Conservation (phyloP, 2,888 invertebrate species). For the Anthrax anthrax region DNA sequence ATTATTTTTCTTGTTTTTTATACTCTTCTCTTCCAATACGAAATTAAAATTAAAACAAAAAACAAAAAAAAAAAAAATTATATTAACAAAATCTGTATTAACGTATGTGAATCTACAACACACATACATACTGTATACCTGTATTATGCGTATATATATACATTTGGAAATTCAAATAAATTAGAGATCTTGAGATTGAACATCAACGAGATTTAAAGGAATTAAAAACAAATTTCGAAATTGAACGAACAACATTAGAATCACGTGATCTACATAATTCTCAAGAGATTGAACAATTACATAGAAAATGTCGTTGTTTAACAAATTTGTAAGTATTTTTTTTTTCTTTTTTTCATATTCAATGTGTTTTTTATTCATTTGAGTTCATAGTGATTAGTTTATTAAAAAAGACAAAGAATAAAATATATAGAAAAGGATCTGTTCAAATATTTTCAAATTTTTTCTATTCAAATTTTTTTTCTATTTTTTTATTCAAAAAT, state of each 20-base stretch:
- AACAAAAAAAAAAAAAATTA: too few relatives aligned
- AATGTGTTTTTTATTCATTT: too few relatives aligned
- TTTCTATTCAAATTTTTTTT: too few relatives aligned
- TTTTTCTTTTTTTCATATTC: neutral
- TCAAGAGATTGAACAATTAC: conserved; percentile 41
- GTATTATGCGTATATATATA: too few relatives aligned
- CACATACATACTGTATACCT: too few relatives aligned
- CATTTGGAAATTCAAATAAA: conserved; percentile 11
- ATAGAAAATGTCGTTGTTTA: conserved; percentile 41
- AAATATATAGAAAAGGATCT: neutral
- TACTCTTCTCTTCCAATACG: too few relatives aligned
- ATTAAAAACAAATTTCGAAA: conserved; percentile 30
- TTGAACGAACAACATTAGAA: conserved; percentile 30
- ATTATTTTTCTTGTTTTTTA: too few relatives aligned
- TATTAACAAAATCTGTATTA: too few relatives aligned
- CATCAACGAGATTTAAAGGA: conserved; percentile 33
- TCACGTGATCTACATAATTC: conserved; percentile 38
- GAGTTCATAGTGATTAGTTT: too few relatives aligned
- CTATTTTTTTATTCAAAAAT: too few relatives aligned
- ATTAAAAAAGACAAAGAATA: neutral
- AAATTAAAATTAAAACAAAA: too few relatives aligned
- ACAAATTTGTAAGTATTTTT: conserved; percentile 40
- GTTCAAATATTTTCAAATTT: neutral
- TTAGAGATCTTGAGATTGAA: conserved; percentile 37
- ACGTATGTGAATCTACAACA: too few relatives aligned